Evolutionary conservation across 2,797 vertebrate species (phyloP), one percentile per base, ranked within the genome.

Genomic region (Loriculus beryllinus): DNA sequence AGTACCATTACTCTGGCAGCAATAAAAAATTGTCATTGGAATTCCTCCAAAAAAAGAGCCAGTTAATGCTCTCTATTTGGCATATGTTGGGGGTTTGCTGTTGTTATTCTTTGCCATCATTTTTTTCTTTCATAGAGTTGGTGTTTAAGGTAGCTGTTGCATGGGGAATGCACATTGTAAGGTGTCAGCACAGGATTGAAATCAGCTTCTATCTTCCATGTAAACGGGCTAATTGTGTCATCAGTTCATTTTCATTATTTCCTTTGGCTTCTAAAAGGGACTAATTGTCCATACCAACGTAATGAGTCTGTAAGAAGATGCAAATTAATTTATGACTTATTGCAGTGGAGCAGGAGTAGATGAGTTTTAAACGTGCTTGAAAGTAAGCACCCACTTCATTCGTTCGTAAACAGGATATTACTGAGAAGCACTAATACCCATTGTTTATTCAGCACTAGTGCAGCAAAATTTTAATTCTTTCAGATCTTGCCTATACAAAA

Each of bases 191-290:
- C 0, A 1, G 33, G 39, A 16, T 54, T 77, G 40, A 72, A 89
- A 88, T 81, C 28, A 47, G 3, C 39, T 82, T 51, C 31, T 78
- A 4, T n/a, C 35, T 86, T 71, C 49, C 79, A 51, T 52, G 33
- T n/a, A 78, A 92, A 72, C 14, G 11, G 26, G 4, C 17, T 90
- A 25, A 31, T 82, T 8, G 9, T 52, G 33, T 69, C 78, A 71
- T 68, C 60, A 40, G 40, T 45, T 82, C 14, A 45, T 90, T 86
- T 89, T 71, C 49, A 25, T 64, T 78, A 81, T 88, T 92, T 90
- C 15, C 26, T 90, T 90, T 79, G 62, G 28, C 51, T 93, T 69
- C 49, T 90, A 39, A 89, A 80, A 92, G 74, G 29, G n/a, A 22
- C 16, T 64, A 86, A 57, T 64, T 69, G 42, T 78, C 47, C 76